Conservation (phyloP, 2,888 invertebrate genomes). For the Neoascia interrupta region DNA sequence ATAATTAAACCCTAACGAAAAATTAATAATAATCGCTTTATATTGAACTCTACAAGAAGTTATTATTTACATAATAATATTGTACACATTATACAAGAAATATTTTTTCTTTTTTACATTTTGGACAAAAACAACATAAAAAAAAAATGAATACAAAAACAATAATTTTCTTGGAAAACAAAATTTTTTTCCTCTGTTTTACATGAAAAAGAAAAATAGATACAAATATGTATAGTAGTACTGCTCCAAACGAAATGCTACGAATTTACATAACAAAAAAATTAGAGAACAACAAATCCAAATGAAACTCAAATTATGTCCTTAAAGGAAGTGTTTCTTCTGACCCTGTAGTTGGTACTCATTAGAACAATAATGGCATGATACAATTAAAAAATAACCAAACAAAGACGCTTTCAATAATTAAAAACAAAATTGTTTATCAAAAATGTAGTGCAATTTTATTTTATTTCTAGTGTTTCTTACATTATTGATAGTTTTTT, state of each 20-base stretch:
- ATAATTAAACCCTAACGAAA: constrained; percentile 64
- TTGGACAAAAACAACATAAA: constrained; percentile 31
- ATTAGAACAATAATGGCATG: constrained; percentile 63
- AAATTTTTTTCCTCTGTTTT: constrained; percentile 13
- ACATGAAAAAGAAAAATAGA: background rate
- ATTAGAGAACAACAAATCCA: no score
- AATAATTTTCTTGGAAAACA: constrained; percentile 47
- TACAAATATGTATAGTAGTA: constrained; percentile 41
- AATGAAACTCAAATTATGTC: no score
- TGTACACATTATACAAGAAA: constrained; percentile 64
- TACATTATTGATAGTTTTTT: background rate
- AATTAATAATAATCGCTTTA: constrained; percentile 72
- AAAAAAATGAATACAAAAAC: constrained; percentile 33
- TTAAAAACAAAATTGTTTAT: background rate
- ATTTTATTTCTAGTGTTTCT: constrained; percentile 3
- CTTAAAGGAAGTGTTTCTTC: constrained; percentile 70
- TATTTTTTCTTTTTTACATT: no score
- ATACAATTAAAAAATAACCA: no score
- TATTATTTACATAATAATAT: constrained; percentile 52
- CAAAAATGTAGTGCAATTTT: constrained; percentile 36
- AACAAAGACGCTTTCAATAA: constrained; percentile 35
- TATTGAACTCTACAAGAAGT: constrained; percentile 63
- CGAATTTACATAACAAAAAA: constrained; percentile 54
- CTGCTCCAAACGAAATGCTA: constrained; percentile 63
- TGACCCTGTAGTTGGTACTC: constrained; percentile 75